These are phyloP conservation scores for Bagarius yarrelli DNA, from an alignment of 2,113 vertebrate species.

Conservation along the genomic window DNA sequence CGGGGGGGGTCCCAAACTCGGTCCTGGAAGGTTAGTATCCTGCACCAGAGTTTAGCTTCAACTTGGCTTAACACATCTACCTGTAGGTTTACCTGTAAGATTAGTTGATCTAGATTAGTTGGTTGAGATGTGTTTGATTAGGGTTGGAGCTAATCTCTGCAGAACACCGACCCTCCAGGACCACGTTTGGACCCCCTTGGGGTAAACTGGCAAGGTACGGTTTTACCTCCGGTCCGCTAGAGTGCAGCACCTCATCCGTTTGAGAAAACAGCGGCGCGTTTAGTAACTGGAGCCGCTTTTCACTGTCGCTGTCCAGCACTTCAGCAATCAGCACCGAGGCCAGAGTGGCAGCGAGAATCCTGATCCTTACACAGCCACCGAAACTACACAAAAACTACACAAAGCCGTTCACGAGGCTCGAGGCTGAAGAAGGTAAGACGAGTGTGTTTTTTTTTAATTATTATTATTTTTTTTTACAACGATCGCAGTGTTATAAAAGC, in stretches of 20 bases:
- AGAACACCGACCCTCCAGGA: no score
- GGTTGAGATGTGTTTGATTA: no score
- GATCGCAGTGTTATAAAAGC: not conserved
- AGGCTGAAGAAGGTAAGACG: not conserved
- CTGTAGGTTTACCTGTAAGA: no score
- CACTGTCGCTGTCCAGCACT: slow-evolving; percentile 52
- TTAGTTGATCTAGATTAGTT: no score
- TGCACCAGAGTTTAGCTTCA: no score
- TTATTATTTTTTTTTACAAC: no score
- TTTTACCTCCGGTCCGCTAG: slow-evolving; percentile 24
- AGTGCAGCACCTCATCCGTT: not conserved
- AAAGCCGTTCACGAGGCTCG: not conserved
- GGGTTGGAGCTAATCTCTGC: no score
- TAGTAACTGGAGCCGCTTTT: not conserved
- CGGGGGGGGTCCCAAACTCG: no score
- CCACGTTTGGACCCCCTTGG: no score
- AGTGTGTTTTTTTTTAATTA: not conserved
- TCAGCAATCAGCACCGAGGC: slow-evolving; percentile 45
- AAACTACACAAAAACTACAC: slow-evolving; percentile 11
- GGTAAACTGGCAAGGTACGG: not conserved
- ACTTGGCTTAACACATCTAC: no score
- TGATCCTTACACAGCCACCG: not conserved
- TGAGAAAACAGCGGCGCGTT: not conserved
- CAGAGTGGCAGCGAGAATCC: slow-evolving; percentile 3
- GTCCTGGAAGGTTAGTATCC: no score